phyloP scores from a whole-genome alignment of 2,113 vertebrate genomes.

The Falcunculus frontatus region DNA sequence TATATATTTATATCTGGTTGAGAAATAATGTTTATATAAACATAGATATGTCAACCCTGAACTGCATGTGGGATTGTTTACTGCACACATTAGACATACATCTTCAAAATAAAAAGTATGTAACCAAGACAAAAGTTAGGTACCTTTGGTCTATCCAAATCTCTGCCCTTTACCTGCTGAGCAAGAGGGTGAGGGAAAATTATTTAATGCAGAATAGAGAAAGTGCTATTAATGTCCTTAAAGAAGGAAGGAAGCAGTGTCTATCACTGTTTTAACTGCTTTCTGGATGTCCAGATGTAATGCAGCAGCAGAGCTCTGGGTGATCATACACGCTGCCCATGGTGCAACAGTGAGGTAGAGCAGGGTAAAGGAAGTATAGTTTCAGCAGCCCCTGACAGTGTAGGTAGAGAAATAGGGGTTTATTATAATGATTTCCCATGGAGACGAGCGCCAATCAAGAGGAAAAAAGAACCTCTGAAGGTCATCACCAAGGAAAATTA shows the following conservation, averaged over 20 bases:
- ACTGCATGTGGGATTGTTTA: background rate
- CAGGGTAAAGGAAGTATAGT: background rate
- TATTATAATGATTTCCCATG: constrained; percentile 34
- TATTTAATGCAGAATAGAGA: background rate
- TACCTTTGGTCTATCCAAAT: background rate
- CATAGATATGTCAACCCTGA: background rate
- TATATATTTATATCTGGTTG: background rate
- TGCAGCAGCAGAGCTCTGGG: background rate
- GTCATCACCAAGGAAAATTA: constrained; percentile 1
- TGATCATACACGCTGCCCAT: background rate
- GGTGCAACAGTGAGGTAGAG: background rate
- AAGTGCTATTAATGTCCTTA: background rate
- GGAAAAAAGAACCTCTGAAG: background rate
- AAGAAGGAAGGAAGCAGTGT: background rate
- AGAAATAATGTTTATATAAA: background rate
- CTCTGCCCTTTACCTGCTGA: background rate
- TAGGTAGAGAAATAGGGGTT: background rate
- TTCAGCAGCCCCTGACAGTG: constrained; percentile 17
- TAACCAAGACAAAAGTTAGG: background rate
- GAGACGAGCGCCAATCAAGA: background rate
- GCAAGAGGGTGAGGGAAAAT: background rate
- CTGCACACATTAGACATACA: background rate
- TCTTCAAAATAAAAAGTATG: background rate
- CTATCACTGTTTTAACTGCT: background rate
- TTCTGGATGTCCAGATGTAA: background rate